Conservation (phyloP, 2,888 invertebrate species). For the Colletes collaris region DNA sequence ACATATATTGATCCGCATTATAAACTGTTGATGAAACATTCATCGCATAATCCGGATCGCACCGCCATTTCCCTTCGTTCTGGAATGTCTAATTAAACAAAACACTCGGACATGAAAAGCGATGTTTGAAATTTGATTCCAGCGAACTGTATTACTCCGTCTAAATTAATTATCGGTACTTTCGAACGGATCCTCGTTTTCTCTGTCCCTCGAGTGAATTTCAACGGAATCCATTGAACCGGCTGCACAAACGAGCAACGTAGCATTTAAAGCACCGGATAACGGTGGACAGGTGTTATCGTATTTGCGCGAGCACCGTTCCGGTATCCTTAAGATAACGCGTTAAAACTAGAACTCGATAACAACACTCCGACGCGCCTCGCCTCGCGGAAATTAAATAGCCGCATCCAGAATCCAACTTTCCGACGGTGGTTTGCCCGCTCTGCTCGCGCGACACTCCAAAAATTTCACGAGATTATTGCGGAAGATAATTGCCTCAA, state of each 20-base stretch:
- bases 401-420: constrained; percentile 30
- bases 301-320: constrained; percentile 29
- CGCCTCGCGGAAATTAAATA: constrained; percentile 35
- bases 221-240: constrained; percentile 10
- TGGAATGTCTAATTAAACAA: background rate
- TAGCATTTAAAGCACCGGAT: constrained; percentile 15
- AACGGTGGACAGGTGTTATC: constrained; percentile 33
- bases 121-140: constrained; percentile 25
- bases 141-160: too few relatives aligned
- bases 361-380: constrained; percentile 13
- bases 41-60: too few relatives aligned
- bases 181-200: background rate
- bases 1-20: too few relatives aligned
- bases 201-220: constrained; percentile 11
- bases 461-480: constrained; percentile 12
- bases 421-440: constrained; percentile 2
- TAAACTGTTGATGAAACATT: too few relatives aligned
- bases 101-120: background rate
- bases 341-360: constrained; percentile 46
- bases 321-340: constrained; percentile 31
- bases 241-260: background rate
- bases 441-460: background rate
- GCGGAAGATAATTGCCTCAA: constrained; percentile 13
- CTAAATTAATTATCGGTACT: too few relatives aligned
- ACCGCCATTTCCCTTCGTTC: too few relatives aligned